Percentiles rank a stretch among this genome's conserved stretches.
Evolutionary conservation across 2,888 invertebrate species (phyloP).

Genomic region (Lasioglossum morio): DNA sequence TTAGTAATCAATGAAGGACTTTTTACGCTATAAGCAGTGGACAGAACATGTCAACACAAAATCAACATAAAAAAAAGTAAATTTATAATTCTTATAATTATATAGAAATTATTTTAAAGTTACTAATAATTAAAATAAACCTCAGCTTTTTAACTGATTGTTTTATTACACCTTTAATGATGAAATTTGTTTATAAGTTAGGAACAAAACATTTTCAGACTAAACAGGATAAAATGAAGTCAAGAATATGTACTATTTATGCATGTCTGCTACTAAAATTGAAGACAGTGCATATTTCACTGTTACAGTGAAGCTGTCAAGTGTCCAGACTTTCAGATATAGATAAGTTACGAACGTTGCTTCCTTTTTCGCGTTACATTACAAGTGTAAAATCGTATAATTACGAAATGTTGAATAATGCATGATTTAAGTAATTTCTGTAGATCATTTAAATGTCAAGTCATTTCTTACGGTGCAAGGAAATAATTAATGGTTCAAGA

Average conservation of each 20-base stretch:
- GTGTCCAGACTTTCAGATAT: background rate
- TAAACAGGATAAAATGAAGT: background rate
- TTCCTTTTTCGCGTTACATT: background rate
- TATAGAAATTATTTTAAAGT: slow-evolving; percentile 83
- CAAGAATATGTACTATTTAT: background rate
- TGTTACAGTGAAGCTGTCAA: background rate
- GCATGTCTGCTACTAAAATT: background rate
- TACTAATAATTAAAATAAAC: slow-evolving; percentile 83
- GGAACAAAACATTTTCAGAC: slow-evolving; percentile 6
- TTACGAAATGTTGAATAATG: background rate
- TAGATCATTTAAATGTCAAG: background rate
- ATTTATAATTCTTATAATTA: slow-evolving; percentile 77
- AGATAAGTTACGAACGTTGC: background rate
- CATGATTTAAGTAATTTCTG: background rate
- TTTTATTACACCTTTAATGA: slow-evolving; percentile 60
- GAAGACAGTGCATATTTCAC: background rate
- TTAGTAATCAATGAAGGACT: slow-evolving; percentile 48
- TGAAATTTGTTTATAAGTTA: background rate
- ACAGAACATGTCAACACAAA: slow-evolving; percentile 49
- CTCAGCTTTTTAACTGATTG: slow-evolving; percentile 80
- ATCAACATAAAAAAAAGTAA: slow-evolving; percentile 48
- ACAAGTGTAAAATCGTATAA: too few relatives aligned
- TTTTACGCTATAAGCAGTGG: slow-evolving; percentile 55
- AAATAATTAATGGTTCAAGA: background rate
- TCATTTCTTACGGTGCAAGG: background rate